These are phyloP conservation scores for Barypeithes pellucidus DNA, from an alignment of 2,888 invertebrate genomes.

Conservation along the genomic window DNA sequence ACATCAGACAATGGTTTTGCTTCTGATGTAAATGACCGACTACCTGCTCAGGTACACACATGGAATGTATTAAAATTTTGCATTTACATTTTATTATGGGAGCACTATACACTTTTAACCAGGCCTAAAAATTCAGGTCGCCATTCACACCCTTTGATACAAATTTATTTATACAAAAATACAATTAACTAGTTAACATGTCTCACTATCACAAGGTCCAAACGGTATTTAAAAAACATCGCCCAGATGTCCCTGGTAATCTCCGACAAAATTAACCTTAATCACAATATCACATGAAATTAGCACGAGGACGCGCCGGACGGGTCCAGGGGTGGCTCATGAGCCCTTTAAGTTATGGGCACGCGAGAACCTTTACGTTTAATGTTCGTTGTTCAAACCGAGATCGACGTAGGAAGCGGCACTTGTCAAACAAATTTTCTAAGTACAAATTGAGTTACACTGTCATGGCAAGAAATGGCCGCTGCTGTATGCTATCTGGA, in stretches of 20 bases:
- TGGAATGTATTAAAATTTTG: constrained; percentile 41
- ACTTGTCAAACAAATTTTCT: constrained; percentile 34
- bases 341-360: constrained; percentile 16
- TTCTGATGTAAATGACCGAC: constrained; percentile 53
- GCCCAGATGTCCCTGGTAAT: constrained; percentile 34
- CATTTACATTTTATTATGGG: constrained; percentile 21
- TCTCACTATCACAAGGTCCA: constrained; percentile 64
- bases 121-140: constrained; percentile 54
- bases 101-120: constrained; percentile 24
- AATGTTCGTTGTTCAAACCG: constrained; percentile 54
- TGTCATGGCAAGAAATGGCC: constrained; percentile 74
- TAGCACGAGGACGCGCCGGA: constrained; percentile 52
- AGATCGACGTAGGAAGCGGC: constrained; percentile 43
- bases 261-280: constrained; percentile 52
- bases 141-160: constrained; percentile 49
- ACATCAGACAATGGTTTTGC: constrained; percentile 39
- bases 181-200: constrained; percentile 60
- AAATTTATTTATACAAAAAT: constrained; percentile 61
- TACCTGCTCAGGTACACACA: constrained; percentile 54
- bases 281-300: constrained; percentile 57
- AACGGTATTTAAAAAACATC: constrained; percentile 54
- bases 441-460: constrained; percentile 67
- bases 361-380: constrained; percentile 19
- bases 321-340: constrained; percentile 26
- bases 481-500: constrained; percentile 69